Evolutionary conservation across 2,888 invertebrate species (phyloP).

Genomic region (Lobophora halterata): DNA sequence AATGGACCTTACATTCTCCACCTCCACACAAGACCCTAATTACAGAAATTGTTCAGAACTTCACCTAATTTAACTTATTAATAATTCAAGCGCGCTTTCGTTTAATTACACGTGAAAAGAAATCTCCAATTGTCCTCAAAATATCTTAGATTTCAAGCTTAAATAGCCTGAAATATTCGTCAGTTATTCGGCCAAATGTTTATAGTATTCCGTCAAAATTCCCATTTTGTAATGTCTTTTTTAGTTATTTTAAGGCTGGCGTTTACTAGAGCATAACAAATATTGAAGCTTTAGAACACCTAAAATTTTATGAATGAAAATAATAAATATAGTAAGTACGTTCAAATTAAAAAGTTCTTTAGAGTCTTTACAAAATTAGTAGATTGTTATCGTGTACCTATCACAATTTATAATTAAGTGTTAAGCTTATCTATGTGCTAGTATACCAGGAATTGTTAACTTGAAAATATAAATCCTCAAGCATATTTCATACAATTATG

Average conservation of each 20-base stretch:
- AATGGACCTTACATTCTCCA: constrained; percentile 14
- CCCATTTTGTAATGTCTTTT: constrained; percentile 10
- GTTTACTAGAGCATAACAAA: constrained; percentile 1
- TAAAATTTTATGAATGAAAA: not conserved
- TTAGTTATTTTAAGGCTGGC: constrained; percentile 4
- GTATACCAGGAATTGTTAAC: too few species aligned
- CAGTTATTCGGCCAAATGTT: constrained; percentile 21
- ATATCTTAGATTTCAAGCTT: constrained; percentile 34
- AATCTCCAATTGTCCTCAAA: constrained; percentile 34
- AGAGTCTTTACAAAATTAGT: too few species aligned
- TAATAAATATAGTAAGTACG: not conserved
- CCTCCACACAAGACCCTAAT: constrained; percentile 25
- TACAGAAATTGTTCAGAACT: constrained; percentile 24
- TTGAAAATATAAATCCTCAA: too few species aligned
- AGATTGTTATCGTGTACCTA: too few species aligned
- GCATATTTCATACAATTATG: too few species aligned
- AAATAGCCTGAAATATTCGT: constrained; percentile 26
- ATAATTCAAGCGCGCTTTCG: constrained; percentile 26
- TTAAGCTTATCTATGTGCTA: too few species aligned
- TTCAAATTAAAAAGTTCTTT: too few species aligned
- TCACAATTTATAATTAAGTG: too few species aligned
- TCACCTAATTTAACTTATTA: constrained; percentile 30
- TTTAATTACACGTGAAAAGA: constrained; percentile 30
- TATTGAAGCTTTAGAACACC: not conserved
- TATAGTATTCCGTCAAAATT: constrained; percentile 17